Evolutionary conservation across 2,888 invertebrate genomes (phyloP), one percentile per base, ranked within the genome.

Genomic region (Thera obeliscata): DNA sequence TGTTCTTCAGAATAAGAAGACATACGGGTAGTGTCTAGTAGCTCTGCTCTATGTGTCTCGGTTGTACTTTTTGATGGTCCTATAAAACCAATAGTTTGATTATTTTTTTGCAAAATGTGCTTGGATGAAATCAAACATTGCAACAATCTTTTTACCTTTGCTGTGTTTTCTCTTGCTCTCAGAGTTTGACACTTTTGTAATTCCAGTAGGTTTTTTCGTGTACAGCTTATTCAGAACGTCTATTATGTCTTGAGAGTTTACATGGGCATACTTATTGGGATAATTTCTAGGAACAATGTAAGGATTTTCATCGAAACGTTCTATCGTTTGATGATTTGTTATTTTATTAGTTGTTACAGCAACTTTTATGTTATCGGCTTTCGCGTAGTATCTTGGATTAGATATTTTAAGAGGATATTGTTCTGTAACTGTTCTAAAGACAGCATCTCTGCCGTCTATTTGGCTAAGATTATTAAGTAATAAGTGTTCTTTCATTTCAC

Each of bases 401-500:
- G 54, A 54, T 54, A 33, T 11, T 48, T 2, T 7, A 33, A 3
- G 8, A 9, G 33, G 33, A 3, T 33, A 8, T 33, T 50, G 22
- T 12, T 52, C 52, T 52, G 22, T 33, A 52, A 9, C 9, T 52
- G 33, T 3, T 52, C 8, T 8, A 8, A 2, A 8, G 8, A 33
- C 5, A 7, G 7, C 33, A 52, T 12, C 9, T 8, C 12, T 8
- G 35, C n/a, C 4, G 43, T 46, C 43, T 43, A 11, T 55, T 8
- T n/a, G 11, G 3, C 4, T 22, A n/a, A 49, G n/a, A 41, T 22
- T 6, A 33, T 49, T 49, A 6, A 43, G 5, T 11, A 1, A 6
- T 2, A 57, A 36, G 55, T 56, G 0, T 70, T 69, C 33, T n/a
- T 71, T 72, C 0, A 76, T 74, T 56, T 74, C 73, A 35, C 74